Evolutionary conservation across 2,797 vertebrate species (phyloP).

Genomic region (Apodemus agrarius): DNA sequence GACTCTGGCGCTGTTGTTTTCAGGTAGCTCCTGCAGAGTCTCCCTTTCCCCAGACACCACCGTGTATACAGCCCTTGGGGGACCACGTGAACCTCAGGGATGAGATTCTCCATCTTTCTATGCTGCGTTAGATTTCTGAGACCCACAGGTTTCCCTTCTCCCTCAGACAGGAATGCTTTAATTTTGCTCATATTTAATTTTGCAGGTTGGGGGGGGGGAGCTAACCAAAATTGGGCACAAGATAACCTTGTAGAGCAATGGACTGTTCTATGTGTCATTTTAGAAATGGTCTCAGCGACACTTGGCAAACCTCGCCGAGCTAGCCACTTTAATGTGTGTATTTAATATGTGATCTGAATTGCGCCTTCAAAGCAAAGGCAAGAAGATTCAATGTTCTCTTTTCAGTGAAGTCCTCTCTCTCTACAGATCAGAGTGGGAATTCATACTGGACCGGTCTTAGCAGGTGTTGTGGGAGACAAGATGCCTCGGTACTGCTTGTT

Average conservation of each 20-base stretch:
- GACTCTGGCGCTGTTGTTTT: background rate
- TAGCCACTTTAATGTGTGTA: background rate
- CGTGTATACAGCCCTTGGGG: background rate
- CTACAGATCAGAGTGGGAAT: conserved; percentile 89
- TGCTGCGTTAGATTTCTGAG: background rate
- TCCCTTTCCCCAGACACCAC: no score
- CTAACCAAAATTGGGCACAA: background rate
- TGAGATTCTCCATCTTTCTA: background rate
- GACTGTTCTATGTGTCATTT: background rate
- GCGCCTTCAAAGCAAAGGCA: background rate
- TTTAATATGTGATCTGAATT: background rate
- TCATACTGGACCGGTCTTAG: conserved; percentile 86
- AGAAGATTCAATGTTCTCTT: background rate
- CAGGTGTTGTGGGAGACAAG: conserved; percentile 90
- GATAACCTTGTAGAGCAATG: background rate
- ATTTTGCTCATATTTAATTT: background rate
- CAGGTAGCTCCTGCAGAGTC: background rate
- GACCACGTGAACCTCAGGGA: no score
- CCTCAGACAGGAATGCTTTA: background rate
- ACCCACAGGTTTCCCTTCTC: background rate
- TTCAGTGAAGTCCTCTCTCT: conserved; percentile 28
- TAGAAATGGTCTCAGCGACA: background rate
- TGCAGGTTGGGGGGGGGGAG: background rate
- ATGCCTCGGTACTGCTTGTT: conserved; percentile 89
- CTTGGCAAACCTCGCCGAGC: background rate